phyloP scores from a whole-genome alignment of 2,113 vertebrate species.

The Aegypius monachus region DNA sequence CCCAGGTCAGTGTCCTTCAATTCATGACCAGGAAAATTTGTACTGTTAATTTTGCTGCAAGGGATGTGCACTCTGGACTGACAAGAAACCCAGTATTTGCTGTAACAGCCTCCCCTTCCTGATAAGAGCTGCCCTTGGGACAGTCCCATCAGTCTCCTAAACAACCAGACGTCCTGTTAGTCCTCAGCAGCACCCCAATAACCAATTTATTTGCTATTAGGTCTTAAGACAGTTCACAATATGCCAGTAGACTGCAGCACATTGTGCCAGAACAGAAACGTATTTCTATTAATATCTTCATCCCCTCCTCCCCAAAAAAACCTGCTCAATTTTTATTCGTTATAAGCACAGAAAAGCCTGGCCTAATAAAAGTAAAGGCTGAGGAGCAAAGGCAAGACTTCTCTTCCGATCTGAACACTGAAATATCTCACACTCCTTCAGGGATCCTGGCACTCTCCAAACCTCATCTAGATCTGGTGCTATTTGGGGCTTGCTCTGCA shows the following conservation, averaged over 20 bases:
- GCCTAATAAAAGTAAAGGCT: not conserved
- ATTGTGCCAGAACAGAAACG: not conserved
- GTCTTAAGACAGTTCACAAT: not conserved
- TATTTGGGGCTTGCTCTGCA: not conserved
- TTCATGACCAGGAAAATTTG: not conserved
- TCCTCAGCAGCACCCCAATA: not conserved
- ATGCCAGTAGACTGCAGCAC: not conserved
- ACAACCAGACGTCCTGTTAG: not conserved
- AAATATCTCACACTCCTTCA: not conserved
- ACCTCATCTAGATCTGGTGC: not conserved
- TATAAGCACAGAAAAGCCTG: not conserved
- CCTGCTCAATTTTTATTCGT: not conserved
- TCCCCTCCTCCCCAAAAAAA: not conserved
- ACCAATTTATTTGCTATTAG: not conserved
- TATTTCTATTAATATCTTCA: not conserved
- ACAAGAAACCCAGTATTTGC: not conserved
- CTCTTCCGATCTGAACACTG: not conserved
- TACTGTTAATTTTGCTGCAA: not conserved
- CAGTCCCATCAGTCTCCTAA: not conserved
- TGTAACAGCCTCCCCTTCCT: not conserved
- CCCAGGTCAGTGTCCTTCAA: conserved; percentile 15
- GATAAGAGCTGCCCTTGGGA: conserved; percentile 26
- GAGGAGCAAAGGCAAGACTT: not conserved
- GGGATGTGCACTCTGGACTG: conserved; percentile 16
- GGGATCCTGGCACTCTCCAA: not conserved